Evolutionary conservation across 2,888 invertebrate genomes (phyloP).

Genomic region (Mesochorus sp.): DNA sequence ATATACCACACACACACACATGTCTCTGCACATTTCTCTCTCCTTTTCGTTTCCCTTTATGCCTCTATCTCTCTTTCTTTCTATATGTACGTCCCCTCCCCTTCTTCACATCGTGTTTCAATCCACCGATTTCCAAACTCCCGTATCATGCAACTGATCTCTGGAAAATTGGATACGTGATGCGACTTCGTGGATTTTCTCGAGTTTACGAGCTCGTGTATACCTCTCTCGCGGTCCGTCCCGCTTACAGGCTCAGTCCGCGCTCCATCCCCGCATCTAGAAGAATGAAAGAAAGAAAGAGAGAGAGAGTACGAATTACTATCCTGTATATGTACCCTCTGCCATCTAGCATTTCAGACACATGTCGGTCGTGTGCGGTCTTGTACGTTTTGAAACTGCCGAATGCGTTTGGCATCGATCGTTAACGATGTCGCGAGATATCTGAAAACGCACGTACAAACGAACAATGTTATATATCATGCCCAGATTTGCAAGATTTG

Average conservation of each 20-base stretch:
- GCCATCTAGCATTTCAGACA: too few species aligned
- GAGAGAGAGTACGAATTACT: constrained; percentile 10
- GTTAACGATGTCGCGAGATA: not conserved
- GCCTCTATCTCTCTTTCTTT: not conserved
- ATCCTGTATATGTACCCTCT: too few species aligned
- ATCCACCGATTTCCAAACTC: constrained; percentile 76
- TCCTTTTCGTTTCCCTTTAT: not conserved
- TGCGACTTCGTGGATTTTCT: constrained; percentile 75
- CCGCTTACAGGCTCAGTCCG: constrained; percentile 55
- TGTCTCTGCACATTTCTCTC: constrained; percentile 1
- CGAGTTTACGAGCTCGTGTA: constrained; percentile 73
- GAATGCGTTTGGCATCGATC: not conserved
- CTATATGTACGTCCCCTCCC: not conserved
- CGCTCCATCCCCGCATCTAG: constrained; percentile 18
- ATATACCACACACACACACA: too few species aligned
- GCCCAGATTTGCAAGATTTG: not conserved
- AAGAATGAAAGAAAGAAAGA: too few species aligned
- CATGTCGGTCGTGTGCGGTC: too few species aligned
- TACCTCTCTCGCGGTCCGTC: constrained; percentile 41
- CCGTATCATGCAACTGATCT: constrained; percentile 77
- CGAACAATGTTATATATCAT: too few species aligned
- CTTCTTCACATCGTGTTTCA: constrained; percentile 64
- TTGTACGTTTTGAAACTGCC: not conserved
- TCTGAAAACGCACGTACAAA: not conserved
- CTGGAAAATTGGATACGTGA: constrained; percentile 81